Conservation (phyloP, 2,888 invertebrate genomes). For the Phalangium opilio region DNA sequence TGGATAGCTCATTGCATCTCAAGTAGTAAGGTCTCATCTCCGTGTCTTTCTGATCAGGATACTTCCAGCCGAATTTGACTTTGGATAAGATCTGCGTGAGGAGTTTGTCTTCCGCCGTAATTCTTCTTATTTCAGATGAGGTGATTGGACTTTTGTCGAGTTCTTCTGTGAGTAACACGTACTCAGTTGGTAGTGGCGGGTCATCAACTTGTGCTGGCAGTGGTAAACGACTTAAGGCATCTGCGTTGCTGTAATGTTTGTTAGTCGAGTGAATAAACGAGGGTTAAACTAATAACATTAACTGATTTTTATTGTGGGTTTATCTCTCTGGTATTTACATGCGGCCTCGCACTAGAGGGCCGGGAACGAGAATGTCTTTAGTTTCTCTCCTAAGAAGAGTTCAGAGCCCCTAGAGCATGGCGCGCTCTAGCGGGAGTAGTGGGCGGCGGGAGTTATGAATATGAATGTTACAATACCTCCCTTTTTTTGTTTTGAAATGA, state of each 20-base stretch:
- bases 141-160: constrained; percentile 5
- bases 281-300: too few relatives aligned
- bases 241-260: constrained; percentile 26
- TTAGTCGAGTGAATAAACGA: too few relatives aligned
- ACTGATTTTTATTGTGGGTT: too few relatives aligned
- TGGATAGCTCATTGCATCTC: constrained; percentile 12
- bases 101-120: constrained; percentile 1
- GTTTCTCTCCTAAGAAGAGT: too few relatives aligned
- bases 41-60: neutral
- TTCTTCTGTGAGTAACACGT: constrained; percentile 1
- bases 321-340: too few relatives aligned
- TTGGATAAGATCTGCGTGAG: neutral
- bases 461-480: too few relatives aligned
- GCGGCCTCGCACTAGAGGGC: too few relatives aligned
- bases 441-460: too few relatives aligned
- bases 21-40: constrained; percentile 2
- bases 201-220: neutral
- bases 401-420: too few relatives aligned
- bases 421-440: too few relatives aligned
- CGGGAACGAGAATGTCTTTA: too few relatives aligned
- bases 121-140: neutral
- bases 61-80: neutral
- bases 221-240: constrained; percentile 24
- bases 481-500: too few relatives aligned
- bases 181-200: neutral